Conservation (phyloP, 2,888 invertebrate species). For the Taphrorychus bicolor region DNA sequence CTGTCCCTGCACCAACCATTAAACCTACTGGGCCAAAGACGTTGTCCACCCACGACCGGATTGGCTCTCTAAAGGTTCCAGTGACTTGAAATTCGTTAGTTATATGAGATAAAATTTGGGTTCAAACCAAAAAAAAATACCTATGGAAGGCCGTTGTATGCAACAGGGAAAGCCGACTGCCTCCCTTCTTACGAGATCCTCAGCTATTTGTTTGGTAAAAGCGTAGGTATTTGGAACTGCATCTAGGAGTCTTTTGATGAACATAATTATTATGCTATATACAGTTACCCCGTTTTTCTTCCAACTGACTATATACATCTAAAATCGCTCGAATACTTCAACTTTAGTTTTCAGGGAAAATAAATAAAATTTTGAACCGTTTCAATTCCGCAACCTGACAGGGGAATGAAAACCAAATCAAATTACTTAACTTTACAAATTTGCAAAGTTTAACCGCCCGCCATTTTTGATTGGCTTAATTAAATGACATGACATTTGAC, state of each 20-base stretch:
- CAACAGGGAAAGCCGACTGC: conserved; percentile 66
- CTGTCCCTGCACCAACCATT: conserved; percentile 59
- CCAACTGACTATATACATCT: too few relatives aligned
- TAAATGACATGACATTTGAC: too few relatives aligned
- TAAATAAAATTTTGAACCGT: too few relatives aligned
- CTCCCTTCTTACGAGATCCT: conserved; percentile 65
- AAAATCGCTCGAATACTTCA: too few relatives aligned
- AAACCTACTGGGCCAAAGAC: conserved; percentile 74
- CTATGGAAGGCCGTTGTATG: conserved; percentile 73
- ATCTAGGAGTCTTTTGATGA: conserved; percentile 57
- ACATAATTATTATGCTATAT: too few relatives aligned
- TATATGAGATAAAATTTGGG: not conserved
- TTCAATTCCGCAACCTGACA: too few relatives aligned
- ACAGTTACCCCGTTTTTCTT: too few relatives aligned
- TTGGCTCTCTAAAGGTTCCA: conserved; percentile 64
- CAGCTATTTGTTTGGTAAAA: conserved; percentile 75
- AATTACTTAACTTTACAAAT: too few relatives aligned
- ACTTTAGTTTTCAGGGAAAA: too few relatives aligned
- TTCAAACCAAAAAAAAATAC: conserved; percentile 41
- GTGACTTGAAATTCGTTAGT: conserved; percentile 57
- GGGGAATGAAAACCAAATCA: too few relatives aligned
- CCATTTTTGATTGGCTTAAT: too few relatives aligned
- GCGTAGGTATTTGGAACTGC: conserved; percentile 76
- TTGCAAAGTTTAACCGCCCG: too few relatives aligned
- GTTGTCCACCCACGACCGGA: conserved; percentile 77